Conservation (phyloP, 2,113 vertebrate species). For the Daboia siamensis region DNA sequence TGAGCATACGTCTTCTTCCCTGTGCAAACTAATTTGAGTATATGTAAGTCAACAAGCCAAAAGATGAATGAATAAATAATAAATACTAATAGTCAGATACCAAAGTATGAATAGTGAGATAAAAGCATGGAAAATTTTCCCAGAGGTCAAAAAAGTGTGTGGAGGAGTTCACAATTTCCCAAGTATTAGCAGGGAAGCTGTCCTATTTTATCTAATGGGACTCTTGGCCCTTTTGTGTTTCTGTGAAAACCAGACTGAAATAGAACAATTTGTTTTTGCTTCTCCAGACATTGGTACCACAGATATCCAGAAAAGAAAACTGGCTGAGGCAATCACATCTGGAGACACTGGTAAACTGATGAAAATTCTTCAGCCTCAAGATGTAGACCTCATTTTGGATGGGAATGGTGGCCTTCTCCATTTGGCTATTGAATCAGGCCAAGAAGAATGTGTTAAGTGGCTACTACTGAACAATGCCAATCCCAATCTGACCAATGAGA, state of each 20-base stretch:
- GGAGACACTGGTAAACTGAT: conserved; percentile 91
- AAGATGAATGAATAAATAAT: neutral
- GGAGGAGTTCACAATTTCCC: neutral
- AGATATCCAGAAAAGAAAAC: conserved; percentile 88
- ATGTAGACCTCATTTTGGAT: conserved; percentile 88
- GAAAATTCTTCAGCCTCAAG: conserved; percentile 99
- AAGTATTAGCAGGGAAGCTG: neutral
- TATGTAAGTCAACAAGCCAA: neutral
- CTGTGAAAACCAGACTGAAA: accelerated
- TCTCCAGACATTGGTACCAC: conserved; percentile 78
- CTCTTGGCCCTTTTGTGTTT: neutral
- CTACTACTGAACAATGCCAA: conserved; percentile 90
- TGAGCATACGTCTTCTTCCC: neutral
- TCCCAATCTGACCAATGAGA: conserved; percentile 82
- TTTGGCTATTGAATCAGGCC: conserved; percentile 80
- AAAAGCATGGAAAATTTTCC: neutral
- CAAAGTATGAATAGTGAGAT: neutral
- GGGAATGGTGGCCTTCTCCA: conserved; percentile 86
- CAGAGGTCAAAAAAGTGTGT: neutral
- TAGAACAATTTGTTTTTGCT: neutral
- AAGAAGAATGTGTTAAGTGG: conserved; percentile 95
- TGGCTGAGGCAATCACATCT: conserved; percentile 85
- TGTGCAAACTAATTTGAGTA: neutral
- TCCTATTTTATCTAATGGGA: neutral
- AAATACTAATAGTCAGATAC: neutral